These are phyloP conservation scores for Tribolium castaneum DNA, from an alignment of 1,140 invertebrate genomes.

Conservation along the genomic window DNA sequence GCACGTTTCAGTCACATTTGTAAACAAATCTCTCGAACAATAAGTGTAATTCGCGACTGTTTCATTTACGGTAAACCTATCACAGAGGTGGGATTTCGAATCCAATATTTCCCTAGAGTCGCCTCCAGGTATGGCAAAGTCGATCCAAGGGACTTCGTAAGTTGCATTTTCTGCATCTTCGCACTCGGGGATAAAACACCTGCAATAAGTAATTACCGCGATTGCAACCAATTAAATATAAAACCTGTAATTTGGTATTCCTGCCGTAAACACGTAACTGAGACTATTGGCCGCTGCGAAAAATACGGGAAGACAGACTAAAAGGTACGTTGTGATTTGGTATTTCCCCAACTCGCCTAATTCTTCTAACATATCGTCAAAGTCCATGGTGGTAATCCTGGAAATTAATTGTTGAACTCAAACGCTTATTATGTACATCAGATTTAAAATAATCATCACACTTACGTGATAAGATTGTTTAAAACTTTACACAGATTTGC, in stretches of 20 bases:
- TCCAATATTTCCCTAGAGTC: slow-evolving; percentile 45
- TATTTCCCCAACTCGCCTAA: slow-evolving; percentile 71
- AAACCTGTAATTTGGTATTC: slow-evolving; percentile 67
- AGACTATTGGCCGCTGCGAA: slow-evolving; percentile 71
- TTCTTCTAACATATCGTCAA: slow-evolving; percentile 69
- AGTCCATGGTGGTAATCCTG: slow-evolving; percentile 64
- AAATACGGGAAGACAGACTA: slow-evolving; percentile 70
- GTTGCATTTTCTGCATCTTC: slow-evolving; percentile 60
- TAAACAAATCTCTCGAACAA: slow-evolving; percentile 59
- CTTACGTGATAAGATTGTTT: background rate
- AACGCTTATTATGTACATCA: background rate
- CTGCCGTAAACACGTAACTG: slow-evolving; percentile 72
- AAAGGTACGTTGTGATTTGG: slow-evolving; percentile 68
- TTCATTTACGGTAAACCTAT: slow-evolving; percentile 51
- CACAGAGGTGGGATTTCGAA: slow-evolving; percentile 55
- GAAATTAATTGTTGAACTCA: background rate
- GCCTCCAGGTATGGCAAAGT: slow-evolving; percentile 62
- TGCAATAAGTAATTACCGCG: slow-evolving; percentile 21
- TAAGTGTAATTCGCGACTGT: slow-evolving; percentile 52
- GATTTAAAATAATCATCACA: background rate
- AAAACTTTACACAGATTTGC: background rate
- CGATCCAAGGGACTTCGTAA: slow-evolving; percentile 64
- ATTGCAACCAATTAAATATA: no score
- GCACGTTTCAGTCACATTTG: slow-evolving; percentile 60
- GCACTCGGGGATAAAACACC: slow-evolving; percentile 67